Evolutionary conservation across 2,888 invertebrate species (phyloP), one percentile per base, ranked within the genome.

Genomic region (Ophioninae sp.): DNA sequence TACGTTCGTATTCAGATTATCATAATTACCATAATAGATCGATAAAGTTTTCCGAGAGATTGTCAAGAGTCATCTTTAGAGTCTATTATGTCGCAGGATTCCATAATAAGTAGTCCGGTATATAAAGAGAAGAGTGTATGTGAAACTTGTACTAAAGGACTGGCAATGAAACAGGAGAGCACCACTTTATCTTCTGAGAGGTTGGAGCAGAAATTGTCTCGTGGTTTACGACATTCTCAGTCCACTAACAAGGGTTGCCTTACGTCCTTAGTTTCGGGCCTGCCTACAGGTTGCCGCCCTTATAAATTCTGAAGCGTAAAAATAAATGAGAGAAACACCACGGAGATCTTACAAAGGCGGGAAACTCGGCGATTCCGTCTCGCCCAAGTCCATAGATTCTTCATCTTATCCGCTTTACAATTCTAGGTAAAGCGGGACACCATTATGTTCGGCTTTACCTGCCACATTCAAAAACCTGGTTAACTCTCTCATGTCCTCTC

Each of bases 401-500:
- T 83, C 81, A 83, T 83, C 77, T 77, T 83, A 41, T 61, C 79
- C 70, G 65, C 83, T 83, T 83, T 78, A 83, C 85, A 81, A 85
- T 75, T 80, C 83, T 67, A 81, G 83, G 77, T 77, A 30, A 30
- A 30, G 30, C 30, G 30, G 30, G 3, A 30, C 1, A 30, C 30
- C 30, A 30, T 30, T 30, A n/a, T n/a, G n/a, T n/a, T n/a, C n/a
- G n/a, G n/a, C n/a, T n/a, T n/a, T n/a, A n/a, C n/a, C n/a, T n/a
- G n/a, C n/a, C n/a, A n/a, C n/a, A n/a, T n/a, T n/a, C n/a, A n/a
- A n/a, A 88, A 89, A 88, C 87, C 88, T 90, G 87, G 88, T 90
- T 90, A 89, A 88, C 88, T 89, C 87, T 85, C 72, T n/a, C 21
- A 39, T 21, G n/a, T 21, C n/a, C 57, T 57, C 57, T 57, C 57